Base-by-base conservation (phyloP, 2,888 invertebrate genomes). In the Criorhina ranunculi region DNA sequence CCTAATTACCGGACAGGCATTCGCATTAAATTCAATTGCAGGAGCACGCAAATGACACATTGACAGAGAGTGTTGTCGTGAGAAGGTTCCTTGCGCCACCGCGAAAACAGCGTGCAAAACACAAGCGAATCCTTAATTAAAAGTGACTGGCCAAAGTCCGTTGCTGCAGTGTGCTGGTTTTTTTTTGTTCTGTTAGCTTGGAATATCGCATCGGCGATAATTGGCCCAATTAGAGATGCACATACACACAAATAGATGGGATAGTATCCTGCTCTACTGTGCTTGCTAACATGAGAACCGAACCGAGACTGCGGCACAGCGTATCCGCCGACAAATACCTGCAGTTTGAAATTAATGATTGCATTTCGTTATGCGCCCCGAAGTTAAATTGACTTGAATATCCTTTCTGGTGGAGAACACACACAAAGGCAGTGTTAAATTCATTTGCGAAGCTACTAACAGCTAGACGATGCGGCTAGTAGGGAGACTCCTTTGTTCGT, bases 321-420 rank as follows among this genome's bases (percentile, higher is more conserved):
- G 19, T 64, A 75, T 79, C 78, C 73, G 73, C 79, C 55, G 42
- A 31, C 77, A 80, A 76, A 80, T 85, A 80, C 85, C 85, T 85
- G 85, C 76, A 85, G 85, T 80, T 85, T 66, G 85, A 66, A 79
- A 80, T 85, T 85, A 85, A 80, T 85, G 85, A 80, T 85, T 85
- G 66, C 80, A 80, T 85, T 85, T 80, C 75, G 80, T 76, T 85
- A 70, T 70, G 75, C 76, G 78, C 60, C 69, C 75, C 59, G 64
- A 76, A 76, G 80, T 80, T 80, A 76, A 85, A 85, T 85, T 72
- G 76, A 85, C 85, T 85, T 79, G 85, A 79, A 80, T 80, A 80
- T 82, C 82, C 82, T 77, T 77, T 82, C 9, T 69, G 57, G 35
- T 59, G 9, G 11, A 31, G 17, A 8, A 42, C 49, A 31, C 11